Percentiles rank a stretch among this genome's conserved stretches.
These are phyloP conservation scores for Amphilophus citrinellus DNA, from an alignment of 2,113 vertebrate species.

Conservation along the genomic window DNA sequence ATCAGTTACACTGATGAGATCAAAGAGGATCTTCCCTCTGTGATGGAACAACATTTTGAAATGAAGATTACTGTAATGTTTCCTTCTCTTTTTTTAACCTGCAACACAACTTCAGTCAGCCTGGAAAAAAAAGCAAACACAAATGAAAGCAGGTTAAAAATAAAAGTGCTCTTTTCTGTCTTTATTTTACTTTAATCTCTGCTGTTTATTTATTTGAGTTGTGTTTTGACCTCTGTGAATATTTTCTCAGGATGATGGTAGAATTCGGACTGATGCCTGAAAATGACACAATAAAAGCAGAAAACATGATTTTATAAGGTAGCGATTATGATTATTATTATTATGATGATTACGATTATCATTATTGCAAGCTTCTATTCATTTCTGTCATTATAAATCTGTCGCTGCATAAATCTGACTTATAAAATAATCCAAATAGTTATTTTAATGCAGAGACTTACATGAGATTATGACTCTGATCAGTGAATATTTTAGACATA, in stretches of 20 bases:
- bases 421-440: not conserved
- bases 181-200: rapidly evolving
- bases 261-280: not conserved
- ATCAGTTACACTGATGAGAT: not conserved
- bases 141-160: not conserved
- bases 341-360: no score
- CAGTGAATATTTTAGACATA: not conserved
- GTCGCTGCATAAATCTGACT: not conserved
- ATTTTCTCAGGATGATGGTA: not conserved
- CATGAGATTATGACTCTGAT: not conserved
- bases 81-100: not conserved
- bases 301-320: not conserved
- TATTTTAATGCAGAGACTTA: not conserved
- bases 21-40: not conserved
- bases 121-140: not conserved
- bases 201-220: not conserved
- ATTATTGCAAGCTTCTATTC: not conserved
- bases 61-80: not conserved
- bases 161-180: not conserved
- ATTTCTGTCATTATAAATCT: not conserved
- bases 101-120: not conserved
- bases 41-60: not conserved
- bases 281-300: not conserved
- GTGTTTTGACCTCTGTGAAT: not conserved
- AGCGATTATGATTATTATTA: rapidly evolving